Evolutionary conservation across 2,113 vertebrate genomes (phyloP).

Genomic region (Halcyon malimbica): DNA sequence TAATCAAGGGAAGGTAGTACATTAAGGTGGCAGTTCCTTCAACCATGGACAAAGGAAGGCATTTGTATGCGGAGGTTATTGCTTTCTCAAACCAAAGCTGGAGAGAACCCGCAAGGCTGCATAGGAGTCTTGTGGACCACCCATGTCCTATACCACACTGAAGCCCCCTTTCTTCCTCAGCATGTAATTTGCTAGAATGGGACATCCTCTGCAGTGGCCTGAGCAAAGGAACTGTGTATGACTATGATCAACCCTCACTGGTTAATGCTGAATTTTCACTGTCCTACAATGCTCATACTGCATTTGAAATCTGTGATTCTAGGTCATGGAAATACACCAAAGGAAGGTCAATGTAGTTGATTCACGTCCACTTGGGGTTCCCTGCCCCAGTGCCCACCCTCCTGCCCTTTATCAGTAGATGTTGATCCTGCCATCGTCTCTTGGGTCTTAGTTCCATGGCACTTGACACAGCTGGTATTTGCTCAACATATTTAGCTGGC

Average conservation of each 20-base stretch:
- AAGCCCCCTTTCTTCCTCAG: not conserved
- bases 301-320: not conserved
- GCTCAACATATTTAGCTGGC: not conserved
- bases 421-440: not conserved
- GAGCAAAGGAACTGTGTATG: not conserved
- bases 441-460: not conserved
- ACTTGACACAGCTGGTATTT: not conserved
- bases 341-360: not conserved
- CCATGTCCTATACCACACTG: too few relatives aligned
- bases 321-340: not conserved
- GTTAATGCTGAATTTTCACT: not conserved
- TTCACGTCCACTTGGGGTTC: not conserved
- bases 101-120: not conserved
- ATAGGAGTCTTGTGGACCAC: not conserved
- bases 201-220: not conserved
- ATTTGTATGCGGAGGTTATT: not conserved
- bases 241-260: not conserved
- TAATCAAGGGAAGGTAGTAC: not conserved
- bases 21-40: not conserved
- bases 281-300: not conserved
- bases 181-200: not conserved
- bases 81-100: not conserved
- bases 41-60: not conserved
- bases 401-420: not conserved
- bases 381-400: not conserved